These are phyloP conservation scores for Oophaga pumilio DNA, from an alignment of 2,113 vertebrate species.

Conservation along the genomic window DNA sequence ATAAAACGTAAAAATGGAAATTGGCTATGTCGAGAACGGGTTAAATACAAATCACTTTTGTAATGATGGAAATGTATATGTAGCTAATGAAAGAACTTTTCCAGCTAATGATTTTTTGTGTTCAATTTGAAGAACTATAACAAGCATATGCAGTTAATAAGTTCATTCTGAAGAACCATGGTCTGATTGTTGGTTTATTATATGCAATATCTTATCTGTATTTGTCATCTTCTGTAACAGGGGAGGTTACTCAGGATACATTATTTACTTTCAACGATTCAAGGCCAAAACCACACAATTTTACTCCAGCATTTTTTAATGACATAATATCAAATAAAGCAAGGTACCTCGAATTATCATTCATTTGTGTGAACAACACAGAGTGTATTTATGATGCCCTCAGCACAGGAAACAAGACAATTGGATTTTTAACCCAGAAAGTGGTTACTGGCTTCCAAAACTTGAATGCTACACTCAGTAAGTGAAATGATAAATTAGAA, in stretches of 20 bases:
- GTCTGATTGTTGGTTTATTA: not conserved
- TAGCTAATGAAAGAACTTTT: no score
- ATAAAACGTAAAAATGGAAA: no score
- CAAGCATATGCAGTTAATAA: no score
- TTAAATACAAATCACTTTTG: no score
- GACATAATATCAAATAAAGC: not conserved
- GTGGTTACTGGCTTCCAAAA: not conserved
- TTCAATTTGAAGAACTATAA: no score
- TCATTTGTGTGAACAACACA: not conserved
- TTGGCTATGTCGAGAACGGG: no score
- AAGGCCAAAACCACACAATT: conserved; percentile 33
- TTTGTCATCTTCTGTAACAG: conserved; percentile 29
- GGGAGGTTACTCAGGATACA: conserved; percentile 53
- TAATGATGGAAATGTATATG: no score
- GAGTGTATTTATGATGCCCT: conserved; percentile 59
- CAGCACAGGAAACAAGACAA: not conserved
- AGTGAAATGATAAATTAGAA: not conserved
- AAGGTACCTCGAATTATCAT: accelerated
- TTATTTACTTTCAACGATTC: conserved; percentile 44
- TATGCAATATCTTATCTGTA: not conserved
- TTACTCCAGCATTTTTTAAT: conserved; percentile 60
- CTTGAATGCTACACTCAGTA: conserved; percentile 59
- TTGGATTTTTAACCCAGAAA: not conserved
- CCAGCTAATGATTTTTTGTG: no score
- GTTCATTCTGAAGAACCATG: no score